Percentiles rank a stretch among this genome's conserved stretches.
phyloP scores from a whole-genome alignment of 2,113 vertebrate genomes.

The Cynopterus brachyotis region DNA sequence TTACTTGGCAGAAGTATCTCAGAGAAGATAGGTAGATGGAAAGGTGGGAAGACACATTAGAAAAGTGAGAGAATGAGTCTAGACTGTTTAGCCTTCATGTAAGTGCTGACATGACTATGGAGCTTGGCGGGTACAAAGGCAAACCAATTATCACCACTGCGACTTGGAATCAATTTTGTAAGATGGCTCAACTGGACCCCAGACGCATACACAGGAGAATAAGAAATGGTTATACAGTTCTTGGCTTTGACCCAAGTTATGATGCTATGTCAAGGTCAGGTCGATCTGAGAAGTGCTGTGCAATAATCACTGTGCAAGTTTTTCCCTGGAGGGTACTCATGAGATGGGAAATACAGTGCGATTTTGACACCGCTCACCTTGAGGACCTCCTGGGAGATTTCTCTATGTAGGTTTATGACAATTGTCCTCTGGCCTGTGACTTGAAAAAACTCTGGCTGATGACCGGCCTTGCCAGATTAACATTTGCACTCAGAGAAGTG shows the following conservation, averaged over 20 bases:
- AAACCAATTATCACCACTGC: background rate
- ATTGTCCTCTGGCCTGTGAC: background rate
- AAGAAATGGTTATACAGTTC: background rate
- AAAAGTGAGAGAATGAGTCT: background rate
- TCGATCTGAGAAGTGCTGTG: background rate
- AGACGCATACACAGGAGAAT: background rate
- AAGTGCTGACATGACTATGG: background rate
- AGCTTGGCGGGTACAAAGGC: background rate
- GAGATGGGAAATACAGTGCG: background rate
- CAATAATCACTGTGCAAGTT: background rate
- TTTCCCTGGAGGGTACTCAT: background rate
- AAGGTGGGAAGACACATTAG: background rate
- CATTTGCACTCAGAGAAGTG: background rate
- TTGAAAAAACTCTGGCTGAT: background rate
- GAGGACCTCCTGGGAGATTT: background rate
- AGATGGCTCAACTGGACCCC: background rate
- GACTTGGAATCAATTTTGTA: background rate
- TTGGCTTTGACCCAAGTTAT: slow-evolving; percentile 2
- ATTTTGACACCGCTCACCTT: background rate
- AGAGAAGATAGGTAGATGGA: background rate
- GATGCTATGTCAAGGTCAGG: background rate
- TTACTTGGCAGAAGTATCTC: background rate
- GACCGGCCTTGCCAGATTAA: background rate
- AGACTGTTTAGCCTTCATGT: background rate
- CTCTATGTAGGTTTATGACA: background rate